Conservation (phyloP, 2,113 vertebrate species). For the Anoura caudifer region DNA sequence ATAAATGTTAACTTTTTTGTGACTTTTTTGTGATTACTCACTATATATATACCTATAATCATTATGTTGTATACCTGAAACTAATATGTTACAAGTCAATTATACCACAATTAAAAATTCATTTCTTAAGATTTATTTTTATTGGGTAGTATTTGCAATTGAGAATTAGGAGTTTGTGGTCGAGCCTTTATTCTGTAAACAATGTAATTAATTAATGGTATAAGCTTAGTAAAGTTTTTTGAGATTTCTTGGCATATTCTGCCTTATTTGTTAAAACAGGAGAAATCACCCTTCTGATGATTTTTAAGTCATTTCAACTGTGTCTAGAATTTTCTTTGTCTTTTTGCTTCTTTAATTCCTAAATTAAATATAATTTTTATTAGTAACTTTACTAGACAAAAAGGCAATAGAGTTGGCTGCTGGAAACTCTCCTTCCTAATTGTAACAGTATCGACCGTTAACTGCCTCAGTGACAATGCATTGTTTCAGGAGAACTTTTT, state of each 20-base stretch:
- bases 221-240: background rate
- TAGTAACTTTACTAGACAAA: slow-evolving; percentile 24
- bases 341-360: background rate
- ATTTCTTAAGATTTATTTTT: background rate
- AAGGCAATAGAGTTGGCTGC: slow-evolving; percentile 48
- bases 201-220: background rate
- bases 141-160: background rate
- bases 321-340: background rate
- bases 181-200: background rate
- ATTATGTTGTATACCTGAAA: background rate
- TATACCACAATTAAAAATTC: background rate
- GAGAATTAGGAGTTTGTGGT: background rate
- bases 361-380: slow-evolving; percentile 56
- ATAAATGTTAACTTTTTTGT: background rate
- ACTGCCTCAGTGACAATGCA: slow-evolving; percentile 35
- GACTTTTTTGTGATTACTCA: background rate
- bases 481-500: slow-evolving; percentile 51
- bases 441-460: slow-evolving; percentile 58
- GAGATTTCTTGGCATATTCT: background rate
- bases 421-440: slow-evolving; percentile 25
- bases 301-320: background rate
- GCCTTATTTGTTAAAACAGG: background rate
- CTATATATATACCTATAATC: background rate
- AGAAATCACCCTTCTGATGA: background rate
- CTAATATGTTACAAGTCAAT: background rate